Evolutionary conservation across 2,797 vertebrate species (phyloP).

Genomic region (Micromesistius poutassou): DNA sequence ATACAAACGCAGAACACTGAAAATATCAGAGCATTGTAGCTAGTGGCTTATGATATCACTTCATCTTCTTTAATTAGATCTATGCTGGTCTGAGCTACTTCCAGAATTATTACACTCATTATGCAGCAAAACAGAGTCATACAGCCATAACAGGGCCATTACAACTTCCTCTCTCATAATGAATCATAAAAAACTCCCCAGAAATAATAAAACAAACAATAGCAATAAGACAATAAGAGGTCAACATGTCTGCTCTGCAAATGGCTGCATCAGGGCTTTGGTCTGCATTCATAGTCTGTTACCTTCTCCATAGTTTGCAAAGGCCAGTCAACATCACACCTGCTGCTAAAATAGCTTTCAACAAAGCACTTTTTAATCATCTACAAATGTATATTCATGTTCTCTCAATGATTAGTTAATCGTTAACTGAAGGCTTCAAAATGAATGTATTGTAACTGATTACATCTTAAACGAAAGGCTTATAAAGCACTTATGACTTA

Average conservation of each 20-base stretch:
- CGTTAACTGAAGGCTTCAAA: too few species aligned
- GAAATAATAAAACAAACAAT: too few species aligned
- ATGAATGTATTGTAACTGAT: too few species aligned
- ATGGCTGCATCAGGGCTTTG: neutral
- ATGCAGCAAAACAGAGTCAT: neutral
- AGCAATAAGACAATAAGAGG: neutral
- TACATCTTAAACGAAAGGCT: too few species aligned
- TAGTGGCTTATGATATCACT: neutral
- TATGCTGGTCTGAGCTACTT: neutral
- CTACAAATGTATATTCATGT: too few species aligned
- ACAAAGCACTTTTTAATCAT: too few species aligned
- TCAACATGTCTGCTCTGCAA: neutral
- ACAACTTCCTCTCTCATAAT: slow-evolving; percentile 48
- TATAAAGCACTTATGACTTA: too few species aligned
- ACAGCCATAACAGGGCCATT: slow-evolving; percentile 34
- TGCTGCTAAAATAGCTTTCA: too few species aligned
- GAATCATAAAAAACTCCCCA: too few species aligned
- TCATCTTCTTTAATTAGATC: slow-evolving; percentile 1
- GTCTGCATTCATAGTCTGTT: too few species aligned
- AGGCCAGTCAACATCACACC: too few species aligned
- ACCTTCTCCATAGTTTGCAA: neutral
- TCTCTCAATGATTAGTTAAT: too few species aligned
- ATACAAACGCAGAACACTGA: neutral
- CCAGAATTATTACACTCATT: neutral
- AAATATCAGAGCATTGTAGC: neutral